phyloP scores from a whole-genome alignment of 1,140 invertebrate species.

The Drosophila insularis region DNA sequence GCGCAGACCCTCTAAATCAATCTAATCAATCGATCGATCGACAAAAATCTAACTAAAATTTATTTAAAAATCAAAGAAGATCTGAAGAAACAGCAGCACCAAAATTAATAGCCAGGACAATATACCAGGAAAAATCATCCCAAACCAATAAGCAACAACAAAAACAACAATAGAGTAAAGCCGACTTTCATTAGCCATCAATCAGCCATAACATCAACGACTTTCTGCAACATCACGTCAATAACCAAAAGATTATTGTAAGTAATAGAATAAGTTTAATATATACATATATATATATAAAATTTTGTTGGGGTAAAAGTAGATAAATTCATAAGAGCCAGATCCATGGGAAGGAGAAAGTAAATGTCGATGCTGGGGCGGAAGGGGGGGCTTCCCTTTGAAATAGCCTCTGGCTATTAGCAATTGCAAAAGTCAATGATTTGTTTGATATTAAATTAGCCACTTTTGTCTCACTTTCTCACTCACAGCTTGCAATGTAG shows the following conservation, averaged over 20 bases:
- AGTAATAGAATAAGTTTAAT: neutral
- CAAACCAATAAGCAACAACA: neutral
- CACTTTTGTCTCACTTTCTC: neutral
- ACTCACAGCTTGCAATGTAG: neutral
- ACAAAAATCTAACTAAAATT: neutral
- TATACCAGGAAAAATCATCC: neutral
- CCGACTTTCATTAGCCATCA: neutral
- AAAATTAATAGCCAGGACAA: slow-evolving; percentile 8
- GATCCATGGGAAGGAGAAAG: too few species aligned
- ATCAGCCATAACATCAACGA: neutral
- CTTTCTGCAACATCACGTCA: neutral
- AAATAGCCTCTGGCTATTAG: too few species aligned
- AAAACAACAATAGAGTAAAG: slow-evolving; percentile 3
- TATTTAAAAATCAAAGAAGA: neutral
- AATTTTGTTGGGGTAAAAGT: too few species aligned
- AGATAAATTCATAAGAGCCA: too few species aligned
- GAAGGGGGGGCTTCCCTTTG: too few species aligned
- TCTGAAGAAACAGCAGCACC: neutral
- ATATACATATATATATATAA: too few species aligned
- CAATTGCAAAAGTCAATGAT: too few species aligned
- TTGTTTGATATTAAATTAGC: neutral
- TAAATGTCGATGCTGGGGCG: too few species aligned
- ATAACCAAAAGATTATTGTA: slow-evolving; percentile 13
- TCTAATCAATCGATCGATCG: slow-evolving; percentile 1
- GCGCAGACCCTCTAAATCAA: neutral